Conservation (phyloP, 1,140 invertebrate genomes). For the Dolichoris vasculosae region DNA sequence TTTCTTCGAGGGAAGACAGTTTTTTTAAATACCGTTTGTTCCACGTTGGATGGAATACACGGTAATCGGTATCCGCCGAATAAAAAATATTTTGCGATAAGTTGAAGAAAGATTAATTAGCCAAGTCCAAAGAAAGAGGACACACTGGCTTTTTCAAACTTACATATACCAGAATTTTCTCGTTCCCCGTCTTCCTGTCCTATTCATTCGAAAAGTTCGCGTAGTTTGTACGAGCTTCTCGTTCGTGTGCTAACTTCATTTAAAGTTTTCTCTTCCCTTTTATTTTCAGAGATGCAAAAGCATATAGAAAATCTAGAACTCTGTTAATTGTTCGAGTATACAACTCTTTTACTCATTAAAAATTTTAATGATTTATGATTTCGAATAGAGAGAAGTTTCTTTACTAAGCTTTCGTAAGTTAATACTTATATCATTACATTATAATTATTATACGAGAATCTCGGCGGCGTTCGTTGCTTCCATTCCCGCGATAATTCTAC, state of each 20-base stretch:
- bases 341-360: conserved; percentile 38
- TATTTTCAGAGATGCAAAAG: conserved; percentile 45
- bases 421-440: neutral
- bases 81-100: conserved; percentile 44
- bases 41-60: neutral
- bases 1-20: neutral
- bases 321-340: conserved; percentile 37
- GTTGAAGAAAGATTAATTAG: conserved; percentile 45
- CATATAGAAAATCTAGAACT: conserved; percentile 28
- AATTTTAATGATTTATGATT: conserved; percentile 33
- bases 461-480: too few species aligned
- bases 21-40: neutral
- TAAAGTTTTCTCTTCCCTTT: conserved; percentile 45
- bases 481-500: too few species aligned
- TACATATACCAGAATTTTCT: conserved; percentile 43
- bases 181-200: neutral
- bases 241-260: conserved; percentile 45
- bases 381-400: neutral
- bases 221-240: conserved; percentile 42
- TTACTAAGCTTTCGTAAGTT: neutral
- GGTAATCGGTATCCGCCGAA: conserved; percentile 28
- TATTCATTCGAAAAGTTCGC: conserved; percentile 47
- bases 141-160: conserved; percentile 3
- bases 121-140: conserved; percentile 33
- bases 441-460: neutral